Conservation (phyloP, 2,797 vertebrate species). For the Tamandua tetradactyla region DNA sequence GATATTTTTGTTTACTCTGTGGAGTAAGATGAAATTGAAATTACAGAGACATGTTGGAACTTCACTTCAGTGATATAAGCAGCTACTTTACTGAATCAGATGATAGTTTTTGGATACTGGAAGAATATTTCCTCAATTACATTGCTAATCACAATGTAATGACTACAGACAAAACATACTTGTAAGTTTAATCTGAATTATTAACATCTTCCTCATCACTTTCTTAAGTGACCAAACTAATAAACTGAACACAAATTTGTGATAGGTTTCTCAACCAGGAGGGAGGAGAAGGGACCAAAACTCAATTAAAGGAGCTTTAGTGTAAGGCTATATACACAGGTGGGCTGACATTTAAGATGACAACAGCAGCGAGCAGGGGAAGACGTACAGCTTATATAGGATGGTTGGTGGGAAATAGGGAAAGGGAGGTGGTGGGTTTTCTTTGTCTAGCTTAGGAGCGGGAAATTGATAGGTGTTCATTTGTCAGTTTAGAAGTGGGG, state of each 20-base stretch:
- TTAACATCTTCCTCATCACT: not conserved
- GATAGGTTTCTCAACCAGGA: no score
- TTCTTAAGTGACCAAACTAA: not conserved
- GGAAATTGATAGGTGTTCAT: no score
- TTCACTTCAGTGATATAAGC: not conserved
- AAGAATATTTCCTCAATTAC: not conserved
- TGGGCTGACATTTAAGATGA: no score
- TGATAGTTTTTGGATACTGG: not conserved
- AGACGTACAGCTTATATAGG: no score
- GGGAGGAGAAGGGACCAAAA: no score
- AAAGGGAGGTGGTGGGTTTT: no score
- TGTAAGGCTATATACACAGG: no score
- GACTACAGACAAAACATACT: not conserved
- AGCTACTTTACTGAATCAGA: not conserved
- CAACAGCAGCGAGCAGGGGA: no score
- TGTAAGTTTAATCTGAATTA: not conserved
- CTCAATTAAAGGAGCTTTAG: no score
- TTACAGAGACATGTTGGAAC: not conserved
- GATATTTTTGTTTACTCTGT: constrained; percentile 24
- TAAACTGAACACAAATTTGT: not conserved
- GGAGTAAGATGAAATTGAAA: not conserved
- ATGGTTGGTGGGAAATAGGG: no score
- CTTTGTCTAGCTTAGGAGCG: no score
- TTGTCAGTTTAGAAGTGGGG: no score
- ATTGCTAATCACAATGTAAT: not conserved